Evolutionary conservation across 2,888 invertebrate species (phyloP).

Genomic region (Dione juno): DNA sequence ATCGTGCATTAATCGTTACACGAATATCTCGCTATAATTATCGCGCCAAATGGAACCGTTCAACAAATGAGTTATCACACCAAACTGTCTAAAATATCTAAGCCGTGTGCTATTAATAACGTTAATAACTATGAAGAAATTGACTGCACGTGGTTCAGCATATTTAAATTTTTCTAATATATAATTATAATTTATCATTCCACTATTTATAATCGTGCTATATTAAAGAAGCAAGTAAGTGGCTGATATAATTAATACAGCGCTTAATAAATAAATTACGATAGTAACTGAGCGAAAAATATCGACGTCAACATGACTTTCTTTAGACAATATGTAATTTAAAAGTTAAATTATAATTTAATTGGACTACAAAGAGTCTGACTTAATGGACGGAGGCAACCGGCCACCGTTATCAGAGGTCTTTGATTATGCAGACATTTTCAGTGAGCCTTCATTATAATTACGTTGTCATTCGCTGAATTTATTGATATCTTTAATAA

Average conservation of each 20-base stretch:
- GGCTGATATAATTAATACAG: slow-evolving; percentile 9
- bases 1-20: slow-evolving; percentile 22
- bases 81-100: slow-evolving; percentile 30
- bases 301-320: slow-evolving; percentile 48
- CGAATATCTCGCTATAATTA: slow-evolving; percentile 30
- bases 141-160: slow-evolving; percentile 29
- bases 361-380: slow-evolving; percentile 63
- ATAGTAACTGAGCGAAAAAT: slow-evolving; percentile 12
- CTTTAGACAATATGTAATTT: slow-evolving; percentile 49
- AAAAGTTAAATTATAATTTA: slow-evolving; percentile 49
- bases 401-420: slow-evolving; percentile 51
- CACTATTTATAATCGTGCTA: slow-evolving; percentile 3
- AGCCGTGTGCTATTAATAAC: slow-evolving; percentile 30
- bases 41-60: slow-evolving; percentile 28
- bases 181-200: slow-evolving; percentile 18
- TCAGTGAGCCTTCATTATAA: slow-evolving; percentile 61
- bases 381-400: slow-evolving; percentile 64
- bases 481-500: slow-evolving; percentile 70
- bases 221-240: neutral
- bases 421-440: slow-evolving; percentile 61
- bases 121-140: slow-evolving; percentile 36
- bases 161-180: slow-evolving; percentile 35
- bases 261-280: slow-evolving; percentile 21
- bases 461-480: slow-evolving; percentile 68
- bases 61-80: slow-evolving; percentile 35